Evolutionary conservation across 2,797 vertebrate genomes (phyloP).

Genomic region (Sebastes kiyomatsui): DNA sequence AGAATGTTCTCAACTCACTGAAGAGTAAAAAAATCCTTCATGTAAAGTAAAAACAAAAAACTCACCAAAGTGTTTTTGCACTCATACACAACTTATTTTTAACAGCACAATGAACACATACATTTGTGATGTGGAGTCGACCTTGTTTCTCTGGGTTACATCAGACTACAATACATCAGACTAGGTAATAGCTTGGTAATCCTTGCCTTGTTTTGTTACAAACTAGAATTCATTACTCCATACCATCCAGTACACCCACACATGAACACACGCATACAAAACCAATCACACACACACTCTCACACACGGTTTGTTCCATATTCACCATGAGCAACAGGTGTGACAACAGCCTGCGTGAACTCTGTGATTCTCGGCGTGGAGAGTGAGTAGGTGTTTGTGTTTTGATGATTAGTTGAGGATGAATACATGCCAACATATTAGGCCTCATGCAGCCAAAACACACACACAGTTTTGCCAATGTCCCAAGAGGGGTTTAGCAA

Average conservation of each 20-base stretch:
- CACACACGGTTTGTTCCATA: slow-evolving; percentile 39
- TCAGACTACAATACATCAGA: slow-evolving; percentile 29
- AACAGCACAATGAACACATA: slow-evolving; percentile 18
- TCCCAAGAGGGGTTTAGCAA: slow-evolving; percentile 67
- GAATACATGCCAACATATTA: slow-evolving; percentile 74
- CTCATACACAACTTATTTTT: not conserved
- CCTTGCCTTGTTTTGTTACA: slow-evolving; percentile 39
- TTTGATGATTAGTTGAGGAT: slow-evolving; percentile 71
- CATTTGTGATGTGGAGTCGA: slow-evolving; percentile 18
- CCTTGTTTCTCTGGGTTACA: slow-evolving; percentile 47
- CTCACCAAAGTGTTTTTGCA: not conserved
- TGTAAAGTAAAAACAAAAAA: not conserved
- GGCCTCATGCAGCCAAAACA: slow-evolving; percentile 63
- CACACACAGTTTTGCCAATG: slow-evolving; percentile 56
- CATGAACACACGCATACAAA: not conserved
- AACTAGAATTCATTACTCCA: slow-evolving; percentile 22
- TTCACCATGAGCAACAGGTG: slow-evolving; percentile 70
- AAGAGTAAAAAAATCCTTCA: not conserved
- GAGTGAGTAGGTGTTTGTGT: slow-evolving; percentile 74
- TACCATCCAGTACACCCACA: not conserved
- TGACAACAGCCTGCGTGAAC: slow-evolving; percentile 69
- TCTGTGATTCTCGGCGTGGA: slow-evolving; percentile 51
- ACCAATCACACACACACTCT: not conserved
- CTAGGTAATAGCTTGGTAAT: slow-evolving; percentile 19
- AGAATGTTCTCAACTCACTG: not conserved